phyloP scores from a whole-genome alignment of 92 coral and sea anemone species.

The Porites cylindrica region DNA sequence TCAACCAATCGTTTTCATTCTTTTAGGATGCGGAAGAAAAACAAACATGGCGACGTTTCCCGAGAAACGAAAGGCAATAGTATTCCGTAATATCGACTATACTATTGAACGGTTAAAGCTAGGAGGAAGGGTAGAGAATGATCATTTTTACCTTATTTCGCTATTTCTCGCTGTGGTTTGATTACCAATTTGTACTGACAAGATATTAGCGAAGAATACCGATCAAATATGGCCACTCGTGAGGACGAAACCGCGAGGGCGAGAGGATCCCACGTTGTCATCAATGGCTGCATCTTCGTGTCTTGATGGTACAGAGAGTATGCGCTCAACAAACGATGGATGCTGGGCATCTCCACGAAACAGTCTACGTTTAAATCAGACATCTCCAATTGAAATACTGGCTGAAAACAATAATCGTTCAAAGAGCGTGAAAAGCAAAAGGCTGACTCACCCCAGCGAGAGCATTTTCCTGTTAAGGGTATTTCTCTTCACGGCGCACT shows the following conservation, averaged over 20 bases:
- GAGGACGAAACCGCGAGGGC: not conserved
- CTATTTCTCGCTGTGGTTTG: not conserved
- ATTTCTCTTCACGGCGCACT: constrained; percentile 37
- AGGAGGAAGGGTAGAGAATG: not conserved
- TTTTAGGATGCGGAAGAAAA: constrained; percentile 6
- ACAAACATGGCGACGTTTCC: constrained; percentile 62
- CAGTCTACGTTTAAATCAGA: constrained; percentile 29
- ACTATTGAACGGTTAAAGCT: not conserved
- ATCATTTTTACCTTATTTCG: not conserved
- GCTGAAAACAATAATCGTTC: constrained; percentile 6
- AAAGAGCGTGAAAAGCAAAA: constrained; percentile 55
- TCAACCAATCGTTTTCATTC: constrained; percentile 19
- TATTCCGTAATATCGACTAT: not conserved
- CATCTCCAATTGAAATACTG: constrained; percentile 42
- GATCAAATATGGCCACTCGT: constrained; percentile 20
- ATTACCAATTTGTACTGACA: not conserved
- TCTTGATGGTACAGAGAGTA: constrained; percentile 3
- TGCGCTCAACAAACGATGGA: constrained; percentile 63
- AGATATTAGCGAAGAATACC: too few species aligned
- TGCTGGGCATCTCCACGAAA: constrained; percentile 82
- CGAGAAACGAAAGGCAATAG: constrained; percentile 35
- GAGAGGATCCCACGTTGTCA: constrained; percentile 11
- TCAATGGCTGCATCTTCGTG: not conserved
- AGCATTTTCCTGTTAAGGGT: constrained; percentile 60
- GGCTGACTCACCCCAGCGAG: constrained; percentile 85